Evolutionary conservation across 2,888 invertebrate genomes (phyloP), one percentile per base, ranked within the genome.

Genomic region (Drosophila austrosaltans): DNA sequence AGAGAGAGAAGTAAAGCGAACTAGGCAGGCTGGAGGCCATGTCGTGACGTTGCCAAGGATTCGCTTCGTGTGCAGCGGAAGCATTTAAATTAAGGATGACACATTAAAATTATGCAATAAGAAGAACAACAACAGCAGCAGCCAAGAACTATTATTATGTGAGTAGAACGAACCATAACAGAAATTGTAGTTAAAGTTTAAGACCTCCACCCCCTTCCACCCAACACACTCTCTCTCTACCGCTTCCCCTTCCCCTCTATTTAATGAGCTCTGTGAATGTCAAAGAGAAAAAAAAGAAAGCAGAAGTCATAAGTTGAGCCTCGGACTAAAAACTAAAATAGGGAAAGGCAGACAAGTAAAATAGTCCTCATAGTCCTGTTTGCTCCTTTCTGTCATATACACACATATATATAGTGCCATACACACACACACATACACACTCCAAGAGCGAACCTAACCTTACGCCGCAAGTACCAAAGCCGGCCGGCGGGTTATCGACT

Each of bases 41-140:
- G 80, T 76, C 74, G 83, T 87, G 78, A 80, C 77, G 83, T 71
- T 86, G 87, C 88, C 88, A 88, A 88, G 86, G 87, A 83, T 84
- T 72, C 77, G 81, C 67, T 66, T 64, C 61, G 72, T 83, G 81
- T 83, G 87, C 89, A 85, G 83, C 89, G 90, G 90, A 88, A 88
- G 83, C 90, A 89, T 89, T 90, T 90, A 88, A 90, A 88, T 88
- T 90, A 90, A 88, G 86, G 90, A 82, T 88, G 90, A 87, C 90
- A 87, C 89, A 87, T 90, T 89, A 90, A 87, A 87, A 90, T 87
- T 87, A 85, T 87, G 90, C 89, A 89, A 90, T 89, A 83, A 86
- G 78, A 88, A 82, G 86, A 74, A 87, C 57, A 57, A 57, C 57
- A 39, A 4, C 59, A 59, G 5, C 39, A 42, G 28, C 59, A 57